These are phyloP conservation scores for Okamejei kenojei DNA, from an alignment of 2,797 vertebrate genomes.

Conservation along the genomic window DNA sequence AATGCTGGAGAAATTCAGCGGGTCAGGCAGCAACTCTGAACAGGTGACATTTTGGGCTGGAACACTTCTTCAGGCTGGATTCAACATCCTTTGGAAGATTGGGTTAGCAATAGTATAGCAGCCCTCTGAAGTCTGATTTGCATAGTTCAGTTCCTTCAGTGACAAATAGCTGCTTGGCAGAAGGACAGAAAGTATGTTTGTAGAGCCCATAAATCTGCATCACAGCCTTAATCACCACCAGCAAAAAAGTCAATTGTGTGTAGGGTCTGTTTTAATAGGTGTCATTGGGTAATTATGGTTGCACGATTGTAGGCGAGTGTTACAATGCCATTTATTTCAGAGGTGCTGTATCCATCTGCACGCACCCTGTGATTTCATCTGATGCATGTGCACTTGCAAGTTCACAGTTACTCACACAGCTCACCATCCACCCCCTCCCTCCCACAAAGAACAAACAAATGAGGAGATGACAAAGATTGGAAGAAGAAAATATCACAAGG, in stretches of 20 bases:
- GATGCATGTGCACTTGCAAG: neutral
- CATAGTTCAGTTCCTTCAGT: neutral
- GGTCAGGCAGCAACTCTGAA: too few species aligned
- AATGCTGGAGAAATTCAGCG: too few species aligned
- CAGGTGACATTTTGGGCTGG: too few species aligned
- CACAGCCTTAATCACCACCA: neutral
- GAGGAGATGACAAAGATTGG: neutral
- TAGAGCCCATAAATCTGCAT: neutral
- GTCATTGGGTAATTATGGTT: neutral
- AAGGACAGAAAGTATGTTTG: neutral
- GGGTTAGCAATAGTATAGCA: neutral
- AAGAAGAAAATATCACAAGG: neutral
- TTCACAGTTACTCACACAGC: neutral
- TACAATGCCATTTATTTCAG: neutral
- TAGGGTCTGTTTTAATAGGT: neutral
- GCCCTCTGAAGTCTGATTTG: neutral
- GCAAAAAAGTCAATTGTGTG: neutral
- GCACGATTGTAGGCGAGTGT: neutral
- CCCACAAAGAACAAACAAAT: neutral
- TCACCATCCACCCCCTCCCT: neutral
- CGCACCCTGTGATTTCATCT: neutral
- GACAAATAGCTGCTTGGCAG: neutral
- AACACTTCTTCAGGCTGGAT: neutral
- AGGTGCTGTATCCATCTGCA: neutral
- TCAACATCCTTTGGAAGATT: neutral